Conservation (phyloP, 64 coral and sea anemone genomes). For the Platygyra sinensis region DNA sequence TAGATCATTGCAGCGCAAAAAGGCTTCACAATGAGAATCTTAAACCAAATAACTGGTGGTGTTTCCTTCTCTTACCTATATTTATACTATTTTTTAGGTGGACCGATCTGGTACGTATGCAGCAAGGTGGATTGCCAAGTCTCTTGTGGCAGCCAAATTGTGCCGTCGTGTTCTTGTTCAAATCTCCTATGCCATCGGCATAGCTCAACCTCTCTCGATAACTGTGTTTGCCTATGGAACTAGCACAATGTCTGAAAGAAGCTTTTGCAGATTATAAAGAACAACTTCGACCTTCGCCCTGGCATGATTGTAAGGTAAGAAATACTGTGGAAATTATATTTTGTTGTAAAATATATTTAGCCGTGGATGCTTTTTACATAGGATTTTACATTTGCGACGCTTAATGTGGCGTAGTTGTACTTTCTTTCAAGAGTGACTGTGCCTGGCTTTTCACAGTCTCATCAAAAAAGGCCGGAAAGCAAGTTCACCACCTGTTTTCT, state of each 20-base stretch:
- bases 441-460: too few species aligned
- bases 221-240: constrained; percentile 98
- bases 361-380: too few species aligned
- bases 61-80: background rate
- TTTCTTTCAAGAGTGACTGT: too few species aligned
- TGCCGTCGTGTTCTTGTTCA: constrained; percentile 93
- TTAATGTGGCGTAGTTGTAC: too few species aligned
- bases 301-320: constrained; percentile 93
- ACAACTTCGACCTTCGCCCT: constrained; percentile 98
- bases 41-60: too few species aligned
- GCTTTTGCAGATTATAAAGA: constrained; percentile 85
- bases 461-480: too few species aligned
- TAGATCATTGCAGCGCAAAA: too few species aligned
- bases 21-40: too few species aligned
- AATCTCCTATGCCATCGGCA: constrained; percentile 96
- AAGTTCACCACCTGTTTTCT: too few species aligned
- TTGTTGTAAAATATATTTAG: too few species aligned
- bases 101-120: constrained; percentile 97
- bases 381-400: too few species aligned
- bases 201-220: constrained; percentile 91
- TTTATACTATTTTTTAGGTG: constrained; percentile 62
- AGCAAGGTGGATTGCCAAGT: constrained; percentile 97
- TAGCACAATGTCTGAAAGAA: constrained; percentile 83
- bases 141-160: constrained; percentile 84
- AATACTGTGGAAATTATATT: too few species aligned